These are phyloP conservation scores for Odontophorus gujanensis DNA, from an alignment of 2,113 vertebrate genomes.

Conservation along the genomic window DNA sequence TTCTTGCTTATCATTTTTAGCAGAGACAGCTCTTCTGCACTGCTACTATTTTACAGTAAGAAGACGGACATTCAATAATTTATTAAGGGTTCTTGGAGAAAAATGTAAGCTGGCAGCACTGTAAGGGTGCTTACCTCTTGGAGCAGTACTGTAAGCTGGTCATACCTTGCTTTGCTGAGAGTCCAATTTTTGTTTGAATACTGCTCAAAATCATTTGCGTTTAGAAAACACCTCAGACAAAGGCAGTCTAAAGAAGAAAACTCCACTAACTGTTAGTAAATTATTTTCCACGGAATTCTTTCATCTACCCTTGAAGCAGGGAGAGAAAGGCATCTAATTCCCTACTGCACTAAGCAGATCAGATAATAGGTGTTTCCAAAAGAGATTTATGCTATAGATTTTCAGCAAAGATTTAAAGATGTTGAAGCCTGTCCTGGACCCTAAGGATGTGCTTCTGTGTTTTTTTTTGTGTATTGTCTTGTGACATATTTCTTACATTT, in stretches of 20 bases:
- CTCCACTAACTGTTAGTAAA: not conserved
- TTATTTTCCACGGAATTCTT: not conserved
- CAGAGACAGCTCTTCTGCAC: not conserved
- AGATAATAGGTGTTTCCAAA: not conserved
- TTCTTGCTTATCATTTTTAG: not conserved
- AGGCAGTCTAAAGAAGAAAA: not conserved
- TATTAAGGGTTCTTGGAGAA: not conserved
- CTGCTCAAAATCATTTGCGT: not conserved
- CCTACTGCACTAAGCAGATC: not conserved
- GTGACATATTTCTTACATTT: not conserved
- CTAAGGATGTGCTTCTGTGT: not conserved
- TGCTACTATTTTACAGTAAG: not conserved
- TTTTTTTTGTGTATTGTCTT: not conserved
- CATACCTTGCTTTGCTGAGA: not conserved
- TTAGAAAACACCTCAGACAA: conserved; percentile 7
- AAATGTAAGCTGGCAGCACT: not conserved
- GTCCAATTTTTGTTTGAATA: not conserved
- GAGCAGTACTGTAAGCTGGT: not conserved
- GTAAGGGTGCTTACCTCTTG: not conserved
- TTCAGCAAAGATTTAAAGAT: not conserved
- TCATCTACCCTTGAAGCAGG: not conserved
- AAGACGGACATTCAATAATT: not conserved
- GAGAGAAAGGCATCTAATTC: not conserved
- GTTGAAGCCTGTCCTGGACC: not conserved
- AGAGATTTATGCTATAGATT: not conserved